Base-by-base conservation (phyloP, 2,113 vertebrate genomes). In the Oreotragus oreotragus region DNA sequence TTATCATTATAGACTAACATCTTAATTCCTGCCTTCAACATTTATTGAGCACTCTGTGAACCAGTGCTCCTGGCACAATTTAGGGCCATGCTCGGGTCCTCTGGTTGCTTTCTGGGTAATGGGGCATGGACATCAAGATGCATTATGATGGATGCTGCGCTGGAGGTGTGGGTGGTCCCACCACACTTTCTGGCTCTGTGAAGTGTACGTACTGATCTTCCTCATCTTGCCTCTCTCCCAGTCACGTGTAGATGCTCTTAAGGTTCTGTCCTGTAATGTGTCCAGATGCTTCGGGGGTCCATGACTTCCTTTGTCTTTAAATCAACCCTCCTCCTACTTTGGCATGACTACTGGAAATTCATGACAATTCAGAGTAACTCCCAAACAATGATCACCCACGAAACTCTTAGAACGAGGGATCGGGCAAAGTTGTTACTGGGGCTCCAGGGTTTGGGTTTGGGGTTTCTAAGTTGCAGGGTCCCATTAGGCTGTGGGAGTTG, bases 81-180 rank as follows among this genome's bases (percentile, higher is more conserved):
- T 12, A 53, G 70, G 77, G n/a, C 27, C 30, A 0, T 15, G 36
- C 76, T 58, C 1, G 33, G 39, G 0, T 33, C 27, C 36, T 12
- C 39, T 11, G 15, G 39, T 19, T 55, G 70, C 45, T 30, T 25
- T 79, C 58, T 1, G 21, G 17, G 39, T 25, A 3, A 39, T 16
- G 49, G 70, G 19, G 17, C 33, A 0, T 0, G 16, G 33, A 6
- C 1, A 0, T 17, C 2, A 6, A 1, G 55, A 5, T 0, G 21
- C 12, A 2, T 1, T 5, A 1, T 6, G 5, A 2, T 1, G 2
- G 33, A 4, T 2, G 27, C 90, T 27, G 1, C 1, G 0, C 11
- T 15, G 16, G 27, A 13, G 19, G 43, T 3, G 0, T 7, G 45
- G 11, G 33, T 11, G 15, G 3, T 6, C 73, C 43, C 2, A 0